phyloP scores from a whole-genome alignment of 2,113 vertebrate genomes.

The Nipponia nippon region DNA sequence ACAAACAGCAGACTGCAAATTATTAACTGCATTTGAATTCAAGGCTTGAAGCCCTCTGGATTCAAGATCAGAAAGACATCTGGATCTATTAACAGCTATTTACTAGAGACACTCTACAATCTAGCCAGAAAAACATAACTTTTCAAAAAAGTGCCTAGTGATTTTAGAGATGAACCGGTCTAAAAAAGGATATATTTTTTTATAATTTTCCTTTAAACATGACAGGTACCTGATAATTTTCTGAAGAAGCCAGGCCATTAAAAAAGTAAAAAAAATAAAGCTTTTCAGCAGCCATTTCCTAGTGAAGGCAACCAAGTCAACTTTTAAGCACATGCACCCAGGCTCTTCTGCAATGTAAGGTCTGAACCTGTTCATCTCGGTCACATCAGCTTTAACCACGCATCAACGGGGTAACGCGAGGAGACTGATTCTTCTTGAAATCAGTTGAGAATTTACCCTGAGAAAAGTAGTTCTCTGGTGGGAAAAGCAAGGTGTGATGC shows the following conservation, averaged over 20 bases:
- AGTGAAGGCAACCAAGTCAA: background rate
- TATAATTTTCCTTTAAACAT: background rate
- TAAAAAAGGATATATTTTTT: background rate
- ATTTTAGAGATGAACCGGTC: background rate
- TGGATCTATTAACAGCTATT: background rate
- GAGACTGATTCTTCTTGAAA: background rate
- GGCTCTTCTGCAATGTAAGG: background rate
- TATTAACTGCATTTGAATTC: background rate
- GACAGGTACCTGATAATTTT: background rate
- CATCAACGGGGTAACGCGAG: rapidly evolving
- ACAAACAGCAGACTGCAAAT: background rate
- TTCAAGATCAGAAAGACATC: background rate
- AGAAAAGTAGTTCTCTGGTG: background rate
- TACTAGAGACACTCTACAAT: background rate
- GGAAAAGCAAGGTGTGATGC: background rate
- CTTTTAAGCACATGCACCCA: background rate
- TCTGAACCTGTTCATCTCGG: background rate
- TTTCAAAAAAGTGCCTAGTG: background rate
- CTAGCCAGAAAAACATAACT: background rate
- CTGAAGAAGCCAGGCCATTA: background rate
- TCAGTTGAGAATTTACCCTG: background rate
- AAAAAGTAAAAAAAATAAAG: background rate
- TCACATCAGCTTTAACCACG: background rate
- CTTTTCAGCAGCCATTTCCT: background rate
- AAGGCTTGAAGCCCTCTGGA: background rate